Conservation (phyloP, 2,888 invertebrate genomes). For the Cactoblastis cactorum region DNA sequence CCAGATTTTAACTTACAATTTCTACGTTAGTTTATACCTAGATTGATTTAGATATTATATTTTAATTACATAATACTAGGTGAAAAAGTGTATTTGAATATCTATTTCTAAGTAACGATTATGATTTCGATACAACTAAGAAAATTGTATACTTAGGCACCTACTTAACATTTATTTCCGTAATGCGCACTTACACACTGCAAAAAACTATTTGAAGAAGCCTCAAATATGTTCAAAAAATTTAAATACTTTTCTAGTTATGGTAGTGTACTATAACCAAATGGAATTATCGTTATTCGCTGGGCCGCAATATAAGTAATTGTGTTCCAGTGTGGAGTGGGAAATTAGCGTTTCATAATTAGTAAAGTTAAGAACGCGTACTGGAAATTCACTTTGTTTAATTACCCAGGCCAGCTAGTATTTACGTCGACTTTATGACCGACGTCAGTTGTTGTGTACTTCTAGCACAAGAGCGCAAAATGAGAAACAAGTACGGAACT, state of each 20-base stretch:
- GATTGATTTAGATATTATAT: too few species aligned
- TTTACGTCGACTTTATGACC: constrained; percentile 2
- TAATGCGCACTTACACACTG: too few species aligned
- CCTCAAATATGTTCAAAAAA: too few species aligned
- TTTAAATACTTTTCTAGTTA: background rate
- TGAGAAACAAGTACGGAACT: background rate
- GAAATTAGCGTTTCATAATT: constrained; percentile 41
- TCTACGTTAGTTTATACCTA: too few species aligned
- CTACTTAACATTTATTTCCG: too few species aligned
- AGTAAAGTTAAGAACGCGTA: constrained; percentile 27
- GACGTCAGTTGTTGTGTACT: background rate
- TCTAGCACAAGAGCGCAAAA: background rate
- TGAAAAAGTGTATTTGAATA: too few species aligned
- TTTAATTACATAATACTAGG: too few species aligned
- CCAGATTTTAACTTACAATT: too few species aligned
- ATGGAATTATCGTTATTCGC: constrained; percentile 28
- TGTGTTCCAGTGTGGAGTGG: constrained; percentile 27
- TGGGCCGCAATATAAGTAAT: constrained; percentile 25
- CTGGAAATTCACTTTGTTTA: constrained; percentile 19
- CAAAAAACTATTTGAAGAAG: too few species aligned
- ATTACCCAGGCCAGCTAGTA: background rate
- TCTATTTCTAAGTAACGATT: too few species aligned
- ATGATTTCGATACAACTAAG: too few species aligned
- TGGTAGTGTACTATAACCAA: constrained; percentile 12
- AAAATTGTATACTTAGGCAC: too few species aligned